Evolutionary conservation across 2,113 vertebrate genomes (phyloP).

Genomic region (Oxyruncus cristatus): DNA sequence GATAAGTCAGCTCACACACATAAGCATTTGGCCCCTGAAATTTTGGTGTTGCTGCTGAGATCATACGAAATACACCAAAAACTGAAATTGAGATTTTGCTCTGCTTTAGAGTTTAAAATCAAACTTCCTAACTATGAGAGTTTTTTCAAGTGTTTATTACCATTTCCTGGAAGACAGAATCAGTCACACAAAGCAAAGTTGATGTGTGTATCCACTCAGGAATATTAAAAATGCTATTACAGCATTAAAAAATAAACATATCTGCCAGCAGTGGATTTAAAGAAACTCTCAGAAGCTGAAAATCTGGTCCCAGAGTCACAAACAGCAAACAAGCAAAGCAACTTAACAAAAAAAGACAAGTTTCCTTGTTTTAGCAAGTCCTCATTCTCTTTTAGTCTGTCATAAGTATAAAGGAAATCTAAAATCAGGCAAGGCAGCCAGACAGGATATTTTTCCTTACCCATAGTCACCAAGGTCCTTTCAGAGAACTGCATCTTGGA

Average conservation of each 20-base stretch:
- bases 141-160: background rate
- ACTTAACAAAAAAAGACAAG: background rate
- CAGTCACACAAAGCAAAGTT: background rate
- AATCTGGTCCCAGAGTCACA: background rate
- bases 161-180: background rate
- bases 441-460: constrained; percentile 64
- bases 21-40: background rate
- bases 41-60: background rate
- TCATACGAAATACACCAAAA: background rate
- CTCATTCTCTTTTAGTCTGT: background rate
- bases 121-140: background rate
- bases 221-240: constrained; percentile 5
- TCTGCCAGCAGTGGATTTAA: background rate
- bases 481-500: constrained; percentile 1
- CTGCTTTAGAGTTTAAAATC: background rate
- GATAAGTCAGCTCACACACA: background rate
- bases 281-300: background rate
- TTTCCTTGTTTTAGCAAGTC: background rate
- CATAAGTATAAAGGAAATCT: background rate
- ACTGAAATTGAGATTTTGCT: background rate
- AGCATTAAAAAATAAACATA: background rate
- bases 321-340: background rate
- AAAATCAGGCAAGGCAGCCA: background rate
- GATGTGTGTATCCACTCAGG: background rate
- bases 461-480: constrained; percentile 26